Evolutionary conservation across 1,140 invertebrate genomes (phyloP).

Genomic region (Drosophila albomicans): DNA sequence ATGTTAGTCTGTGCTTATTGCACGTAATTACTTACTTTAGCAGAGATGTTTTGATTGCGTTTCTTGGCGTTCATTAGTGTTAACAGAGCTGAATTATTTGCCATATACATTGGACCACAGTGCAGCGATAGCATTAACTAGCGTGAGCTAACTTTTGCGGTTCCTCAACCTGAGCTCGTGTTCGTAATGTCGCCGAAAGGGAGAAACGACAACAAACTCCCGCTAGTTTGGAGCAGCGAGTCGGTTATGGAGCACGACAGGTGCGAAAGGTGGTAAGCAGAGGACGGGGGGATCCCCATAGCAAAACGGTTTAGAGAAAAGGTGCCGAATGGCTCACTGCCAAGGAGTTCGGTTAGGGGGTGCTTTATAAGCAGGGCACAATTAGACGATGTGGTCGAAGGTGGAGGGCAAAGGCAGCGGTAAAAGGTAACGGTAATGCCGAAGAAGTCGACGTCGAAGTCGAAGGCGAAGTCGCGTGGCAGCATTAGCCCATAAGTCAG

Average conservation of each 20-base stretch:
- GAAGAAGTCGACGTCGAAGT: conserved; percentile 15
- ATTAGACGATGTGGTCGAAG: conserved; percentile 49
- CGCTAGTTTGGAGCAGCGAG: conserved; percentile 11
- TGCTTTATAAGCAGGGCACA: conserved; percentile 66
- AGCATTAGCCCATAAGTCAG: conserved; percentile 78
- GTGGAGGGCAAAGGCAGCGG: not conserved
- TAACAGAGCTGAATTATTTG: not conserved
- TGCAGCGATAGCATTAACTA: conserved; percentile 24
- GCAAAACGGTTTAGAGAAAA: conserved; percentile 63
- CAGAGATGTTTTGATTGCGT: not conserved
- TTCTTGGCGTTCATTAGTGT: not conserved
- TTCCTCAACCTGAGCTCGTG: conserved; percentile 30
- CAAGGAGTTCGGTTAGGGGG: conserved; percentile 10
- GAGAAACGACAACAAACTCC: conserved; percentile 27
- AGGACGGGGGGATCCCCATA: conserved; percentile 21
- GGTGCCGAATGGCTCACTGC: conserved; percentile 49
- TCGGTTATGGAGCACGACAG: conserved; percentile 5
- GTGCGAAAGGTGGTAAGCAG: no score
- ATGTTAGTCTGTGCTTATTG: not conserved
- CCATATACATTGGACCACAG: conserved; percentile 1
- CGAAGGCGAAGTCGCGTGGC: conserved; percentile 52
- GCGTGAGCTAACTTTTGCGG: conserved; percentile 42
- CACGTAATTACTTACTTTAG: not conserved
- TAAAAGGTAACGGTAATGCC: conserved; percentile 14
- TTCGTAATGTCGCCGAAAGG: conserved; percentile 37